Conservation (phyloP, 1,140 invertebrate species). For the Propsilocerus akamusi region DNA sequence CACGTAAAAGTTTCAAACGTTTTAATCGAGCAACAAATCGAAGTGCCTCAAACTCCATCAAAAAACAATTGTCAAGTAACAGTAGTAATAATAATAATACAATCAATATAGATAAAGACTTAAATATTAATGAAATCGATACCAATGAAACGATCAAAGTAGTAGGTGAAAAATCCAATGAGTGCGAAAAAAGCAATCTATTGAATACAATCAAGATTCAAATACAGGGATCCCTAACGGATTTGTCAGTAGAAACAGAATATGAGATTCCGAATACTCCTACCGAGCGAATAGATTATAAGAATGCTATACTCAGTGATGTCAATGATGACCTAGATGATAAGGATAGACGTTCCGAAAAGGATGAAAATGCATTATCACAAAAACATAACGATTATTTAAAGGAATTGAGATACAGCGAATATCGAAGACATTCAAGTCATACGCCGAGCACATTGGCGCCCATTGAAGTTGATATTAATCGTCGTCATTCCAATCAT, state of each 20-base stretch:
- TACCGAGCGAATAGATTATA: neutral
- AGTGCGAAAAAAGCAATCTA: neutral
- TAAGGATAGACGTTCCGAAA: neutral
- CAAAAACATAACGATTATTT: slow-evolving; percentile 17
- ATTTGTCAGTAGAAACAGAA: slow-evolving; percentile 15
- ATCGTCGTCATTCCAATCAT: slow-evolving; percentile 28
- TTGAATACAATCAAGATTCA: slow-evolving; percentile 12
- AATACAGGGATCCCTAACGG: slow-evolving; percentile 18
- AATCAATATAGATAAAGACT: neutral
- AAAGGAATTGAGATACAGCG: slow-evolving; percentile 11
- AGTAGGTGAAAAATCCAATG: neutral
- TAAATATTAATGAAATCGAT: neutral
- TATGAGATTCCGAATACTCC: neutral
- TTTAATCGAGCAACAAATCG: neutral
- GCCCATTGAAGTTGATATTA: slow-evolving; percentile 20
- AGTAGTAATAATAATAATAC: neutral
- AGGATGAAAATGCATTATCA: slow-evolving; percentile 35
- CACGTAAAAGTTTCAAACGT: slow-evolving; percentile 45
- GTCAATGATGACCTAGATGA: neutral
- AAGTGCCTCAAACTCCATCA: slow-evolving; percentile 2
- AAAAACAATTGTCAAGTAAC: neutral
- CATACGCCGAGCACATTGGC: slow-evolving; percentile 18
- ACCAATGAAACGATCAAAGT: neutral
- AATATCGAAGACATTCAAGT: slow-evolving; percentile 21
- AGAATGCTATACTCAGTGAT: neutral